Conservation (phyloP, 2,113 vertebrate species). For the Forbesichthys papilliferus region DNA sequence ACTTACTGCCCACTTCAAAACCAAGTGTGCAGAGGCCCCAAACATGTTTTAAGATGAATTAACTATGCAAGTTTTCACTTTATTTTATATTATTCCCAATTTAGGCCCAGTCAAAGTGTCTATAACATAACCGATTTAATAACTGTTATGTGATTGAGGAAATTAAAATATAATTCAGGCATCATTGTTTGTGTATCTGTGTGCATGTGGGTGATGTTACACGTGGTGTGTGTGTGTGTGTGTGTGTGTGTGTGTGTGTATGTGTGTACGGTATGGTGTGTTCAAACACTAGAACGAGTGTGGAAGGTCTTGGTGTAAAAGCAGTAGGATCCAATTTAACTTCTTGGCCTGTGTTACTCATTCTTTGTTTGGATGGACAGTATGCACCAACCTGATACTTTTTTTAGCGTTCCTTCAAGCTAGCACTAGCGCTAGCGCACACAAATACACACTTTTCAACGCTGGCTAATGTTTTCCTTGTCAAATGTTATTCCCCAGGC, state of each 20-base stretch:
- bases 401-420: conserved; percentile 21
- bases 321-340: conserved; percentile 54
- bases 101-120: too few species aligned
- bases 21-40: too few species aligned
- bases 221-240: not conserved
- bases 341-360: conserved; percentile 55
- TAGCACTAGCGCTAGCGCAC: conserved; percentile 13
- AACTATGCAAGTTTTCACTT: too few species aligned
- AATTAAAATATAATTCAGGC: too few species aligned
- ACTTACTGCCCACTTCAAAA: too few species aligned
- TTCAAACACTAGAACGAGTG: conserved; percentile 2
- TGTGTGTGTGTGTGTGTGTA: conserved; percentile 2
- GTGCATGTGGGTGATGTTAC: not conserved
- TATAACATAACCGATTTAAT: too few species aligned
- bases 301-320: conserved; percentile 42
- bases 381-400: conserved; percentile 51
- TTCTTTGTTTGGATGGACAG: conserved; percentile 61
- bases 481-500: conserved; percentile 70
- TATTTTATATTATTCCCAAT: too few species aligned
- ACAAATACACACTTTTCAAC: conserved; percentile 20
- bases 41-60: too few species aligned
- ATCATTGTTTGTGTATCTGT: not conserved
- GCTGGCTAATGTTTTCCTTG: conserved; percentile 70
- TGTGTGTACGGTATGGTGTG: conserved; percentile 3
- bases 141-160: too few species aligned